These are phyloP conservation scores for Manis pentadactyla DNA, from an alignment of 2,797 vertebrate genomes.

Conservation along the genomic window DNA sequence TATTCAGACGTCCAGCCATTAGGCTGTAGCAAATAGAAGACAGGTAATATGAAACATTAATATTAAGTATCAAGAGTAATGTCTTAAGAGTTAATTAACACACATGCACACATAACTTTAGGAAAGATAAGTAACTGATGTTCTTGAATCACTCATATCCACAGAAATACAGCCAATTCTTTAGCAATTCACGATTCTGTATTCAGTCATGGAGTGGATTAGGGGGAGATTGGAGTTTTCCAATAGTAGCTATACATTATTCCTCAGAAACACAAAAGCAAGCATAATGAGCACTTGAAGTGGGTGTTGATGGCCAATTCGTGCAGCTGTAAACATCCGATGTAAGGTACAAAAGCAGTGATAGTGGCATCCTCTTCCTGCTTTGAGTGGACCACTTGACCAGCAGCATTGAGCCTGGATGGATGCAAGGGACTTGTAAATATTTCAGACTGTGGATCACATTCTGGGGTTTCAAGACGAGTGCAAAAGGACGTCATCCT, in stretches of 20 bases:
- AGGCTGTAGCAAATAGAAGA: background rate
- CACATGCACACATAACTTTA: background rate
- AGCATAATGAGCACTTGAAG: background rate
- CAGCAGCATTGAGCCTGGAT: background rate
- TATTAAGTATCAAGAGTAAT: background rate
- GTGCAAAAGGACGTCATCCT: background rate
- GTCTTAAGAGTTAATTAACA: background rate
- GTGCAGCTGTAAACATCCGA: background rate
- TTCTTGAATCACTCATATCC: background rate
- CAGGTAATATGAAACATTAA: background rate
- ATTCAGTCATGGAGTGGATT: background rate
- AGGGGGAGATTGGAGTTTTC: background rate
- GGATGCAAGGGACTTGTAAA: background rate
- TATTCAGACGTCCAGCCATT: background rate
- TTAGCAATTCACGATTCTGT: background rate
- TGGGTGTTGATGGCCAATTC: background rate
- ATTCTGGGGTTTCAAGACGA: background rate
- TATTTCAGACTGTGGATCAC: background rate
- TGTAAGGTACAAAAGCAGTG: background rate
- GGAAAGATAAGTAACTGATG: background rate
- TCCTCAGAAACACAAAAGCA: background rate
- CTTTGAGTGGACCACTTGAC: background rate
- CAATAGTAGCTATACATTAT: background rate
- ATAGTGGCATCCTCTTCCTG: background rate
- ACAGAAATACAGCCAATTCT: background rate